phyloP scores from a whole-genome alignment of 2,113 vertebrate species.

The Rhinogobius similis region DNA sequence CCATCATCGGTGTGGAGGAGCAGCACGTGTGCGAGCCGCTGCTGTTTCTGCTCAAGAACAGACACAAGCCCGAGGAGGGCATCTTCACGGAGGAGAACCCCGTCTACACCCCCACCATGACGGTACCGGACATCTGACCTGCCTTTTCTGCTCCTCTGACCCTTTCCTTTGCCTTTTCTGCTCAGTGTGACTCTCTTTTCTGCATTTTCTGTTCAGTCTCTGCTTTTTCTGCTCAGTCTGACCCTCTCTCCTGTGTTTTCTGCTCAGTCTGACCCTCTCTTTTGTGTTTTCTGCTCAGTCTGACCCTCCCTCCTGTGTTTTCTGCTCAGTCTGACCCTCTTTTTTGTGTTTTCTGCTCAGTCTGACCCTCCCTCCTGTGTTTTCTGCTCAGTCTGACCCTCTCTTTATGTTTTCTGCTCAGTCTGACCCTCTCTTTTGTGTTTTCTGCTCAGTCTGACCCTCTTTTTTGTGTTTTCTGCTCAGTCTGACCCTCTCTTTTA shows the following conservation, averaged over 20 bases:
- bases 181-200: neutral
- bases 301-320: too few relatives aligned
- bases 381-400: neutral
- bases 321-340: too few relatives aligned
- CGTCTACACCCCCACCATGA: constrained; percentile 74
- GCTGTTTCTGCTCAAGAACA: constrained; percentile 85
- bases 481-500: neutral
- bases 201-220: too few relatives aligned
- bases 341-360: too few relatives aligned
- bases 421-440: too few relatives aligned
- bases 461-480: neutral
- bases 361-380: neutral
- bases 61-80: constrained; percentile 60
- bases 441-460: neutral
- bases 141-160: neutral
- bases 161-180: neutral
- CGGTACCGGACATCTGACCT: constrained; percentile 48
- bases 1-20: constrained; percentile 63
- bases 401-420: too few relatives aligned
- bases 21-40: constrained; percentile 83
- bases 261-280: neutral
- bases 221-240: neutral
- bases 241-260: too few relatives aligned
- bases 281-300: neutral
- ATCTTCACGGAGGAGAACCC: constrained; percentile 83